Base-by-base conservation (phyloP, 2,888 invertebrate species). In the Dolichopus griseipennis region DNA sequence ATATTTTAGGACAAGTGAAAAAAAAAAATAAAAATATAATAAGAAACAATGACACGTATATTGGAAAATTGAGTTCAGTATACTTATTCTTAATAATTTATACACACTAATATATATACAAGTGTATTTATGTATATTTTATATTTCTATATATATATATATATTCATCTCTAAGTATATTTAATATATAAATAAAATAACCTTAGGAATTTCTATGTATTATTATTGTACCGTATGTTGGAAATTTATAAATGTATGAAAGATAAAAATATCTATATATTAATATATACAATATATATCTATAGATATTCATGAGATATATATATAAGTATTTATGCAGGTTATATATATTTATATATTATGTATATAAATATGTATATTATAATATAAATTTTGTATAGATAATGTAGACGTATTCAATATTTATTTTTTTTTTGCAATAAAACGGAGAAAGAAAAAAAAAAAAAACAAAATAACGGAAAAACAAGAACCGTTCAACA, bases 31-130 rank as follows among this genome's bases (percentile, higher is more conserved):
- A 12, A 6, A 52, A 18, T 4, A 18, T 18, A 52, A n/a, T 52
- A 18, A n/a, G 15, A 52, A 52, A 52, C 52, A 52, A 52, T 52
- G 52, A 52, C 52, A 52, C 52, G 52, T 52, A 52, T 52, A 52
- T 52, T 52, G n/a, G 18, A 52, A 52, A 27, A 27, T 18, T 52
- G 52, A 52, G 52, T 52, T 52, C 18, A 52, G 52, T 52, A 52
- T 52, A 52, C 52, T 52, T 18, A 52, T n/a, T 52, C 15, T 52
- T 43, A 3, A 18, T 5, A 12, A 15, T 18, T 12, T 18, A 6
- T 52, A 7, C 6, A 18, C 18, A 2, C 18, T 52, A 2, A 5
- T 52, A 18, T 52, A 52, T 18, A 18, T 15, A 15, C 3, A 43
- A 15, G 12, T 52, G 18, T 18, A 52, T 52, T 12, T n/a, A 18